phyloP scores from a whole-genome alignment of 2,113 vertebrate genomes.

The Physeter macrocephalus region DNA sequence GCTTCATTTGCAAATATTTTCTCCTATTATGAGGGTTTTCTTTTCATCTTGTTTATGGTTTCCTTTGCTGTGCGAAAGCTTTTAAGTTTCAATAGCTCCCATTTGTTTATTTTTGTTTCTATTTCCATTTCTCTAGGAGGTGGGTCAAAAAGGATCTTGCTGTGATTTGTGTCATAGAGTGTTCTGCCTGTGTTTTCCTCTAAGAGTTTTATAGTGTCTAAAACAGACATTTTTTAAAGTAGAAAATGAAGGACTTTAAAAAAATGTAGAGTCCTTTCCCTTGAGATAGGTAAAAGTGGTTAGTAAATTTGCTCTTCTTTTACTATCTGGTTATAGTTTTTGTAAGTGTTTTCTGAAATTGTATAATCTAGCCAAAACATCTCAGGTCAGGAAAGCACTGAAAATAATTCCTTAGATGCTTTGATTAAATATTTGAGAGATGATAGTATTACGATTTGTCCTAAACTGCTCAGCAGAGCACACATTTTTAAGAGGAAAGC shows the following conservation, averaged over 20 bases:
- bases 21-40: too few species aligned
- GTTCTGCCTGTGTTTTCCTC: too few species aligned
- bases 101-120: too few species aligned
- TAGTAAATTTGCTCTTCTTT: not conserved
- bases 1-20: too few species aligned
- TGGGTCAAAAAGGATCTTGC: too few species aligned
- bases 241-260: not conserved
- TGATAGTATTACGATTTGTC: not conserved
- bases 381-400: conserved; percentile 1
- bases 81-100: too few species aligned
- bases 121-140: too few species aligned
- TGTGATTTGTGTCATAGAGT: too few species aligned
- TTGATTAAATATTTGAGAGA: conserved; percentile 43
- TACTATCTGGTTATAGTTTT: not conserved
- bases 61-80: too few species aligned
- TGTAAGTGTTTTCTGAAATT: conserved; percentile 43
- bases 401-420: conserved; percentile 16
- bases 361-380: conserved; percentile 12
- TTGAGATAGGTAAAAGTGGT: not conserved
- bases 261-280: not conserved
- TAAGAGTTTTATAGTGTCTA: too few species aligned
- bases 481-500: conserved; percentile 40
- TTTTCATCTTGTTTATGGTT: too few species aligned
- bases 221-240: conserved; percentile 16
- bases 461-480: conserved; percentile 11